These are phyloP conservation scores for Ceratotherium simum DNA, from an alignment of 2,113 vertebrate species.

Conservation along the genomic window DNA sequence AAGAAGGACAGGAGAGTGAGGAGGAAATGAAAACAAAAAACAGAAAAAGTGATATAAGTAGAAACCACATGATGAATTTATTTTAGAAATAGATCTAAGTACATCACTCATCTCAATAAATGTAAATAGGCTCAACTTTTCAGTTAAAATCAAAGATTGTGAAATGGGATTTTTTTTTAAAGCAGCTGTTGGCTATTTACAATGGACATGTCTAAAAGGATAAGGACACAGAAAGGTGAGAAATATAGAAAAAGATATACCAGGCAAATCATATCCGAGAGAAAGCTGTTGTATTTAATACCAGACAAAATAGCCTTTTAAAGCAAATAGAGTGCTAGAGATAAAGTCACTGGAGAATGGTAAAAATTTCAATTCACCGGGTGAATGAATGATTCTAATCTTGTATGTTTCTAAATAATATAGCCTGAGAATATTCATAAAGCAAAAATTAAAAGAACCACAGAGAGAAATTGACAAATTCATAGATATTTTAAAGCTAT, in stretches of 20 bases:
- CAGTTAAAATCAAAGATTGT: neutral
- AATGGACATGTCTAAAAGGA: neutral
- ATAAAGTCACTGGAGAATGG: neutral
- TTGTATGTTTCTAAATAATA: neutral
- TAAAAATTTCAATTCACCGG: neutral
- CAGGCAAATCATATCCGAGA: neutral
- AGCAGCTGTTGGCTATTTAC: neutral
- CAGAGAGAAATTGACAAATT: neutral
- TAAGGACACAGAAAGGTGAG: neutral
- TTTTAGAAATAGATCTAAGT: neutral
- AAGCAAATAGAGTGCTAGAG: neutral
- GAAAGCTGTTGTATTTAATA: constrained; percentile 1
- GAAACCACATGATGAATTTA: neutral
- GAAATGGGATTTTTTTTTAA: neutral
- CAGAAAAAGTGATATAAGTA: neutral
- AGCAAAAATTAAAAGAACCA: neutral
- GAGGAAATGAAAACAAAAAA: neutral
- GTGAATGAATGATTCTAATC: neutral
- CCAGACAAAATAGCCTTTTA: neutral
- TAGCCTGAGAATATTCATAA: neutral
- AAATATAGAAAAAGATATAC: neutral
- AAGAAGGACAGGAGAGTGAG: neutral
- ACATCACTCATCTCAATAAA: neutral
- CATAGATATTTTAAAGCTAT: neutral
- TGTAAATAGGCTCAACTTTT: neutral